Evolutionary conservation across 2,113 vertebrate genomes (phyloP), one percentile per base, ranked within the genome.

Genomic region (Casuarius casuarius): DNA sequence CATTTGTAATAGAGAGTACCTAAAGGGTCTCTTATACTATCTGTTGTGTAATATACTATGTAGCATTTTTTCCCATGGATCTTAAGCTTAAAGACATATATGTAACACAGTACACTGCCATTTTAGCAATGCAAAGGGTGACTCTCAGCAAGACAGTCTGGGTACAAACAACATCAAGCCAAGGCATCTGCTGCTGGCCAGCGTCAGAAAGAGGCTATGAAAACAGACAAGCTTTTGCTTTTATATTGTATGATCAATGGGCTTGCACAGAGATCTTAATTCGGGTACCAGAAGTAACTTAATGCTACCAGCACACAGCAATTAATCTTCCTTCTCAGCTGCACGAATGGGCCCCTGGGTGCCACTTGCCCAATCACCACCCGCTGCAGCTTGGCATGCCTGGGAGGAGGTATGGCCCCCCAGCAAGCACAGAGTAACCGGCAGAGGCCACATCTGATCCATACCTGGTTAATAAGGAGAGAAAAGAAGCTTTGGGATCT

Each of bases 151-250:
- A 72, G 56, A 87, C 51, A 46, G 18, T 70, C 66, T 87, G 48
- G 16, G 15, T 68, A 84, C 38, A 71, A 93, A 90, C 74, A 75
- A 67, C 44, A 33, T 90, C 75, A 48, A 95, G 48, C 81, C 62
- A 85, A 89, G 87, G 58, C 74, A 93, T 82, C 85, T 90, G 74
- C 71, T 85, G 58, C 71, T 84, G 71, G 58, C 65, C 2, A 3
- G 38, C 68, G 61, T 31, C 90, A 82, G 48, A 58, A 61, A 28
- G 38, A 87, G 58, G 38, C 46, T 46, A 61, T 56, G 78, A 85
- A 87, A 85, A 88, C 74, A 83, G 48, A 93, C 48, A 56, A 62
- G 54, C 28, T 71, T 94, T 93, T 90, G 48, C 79, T 89, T 93
- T 78, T 33, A 26, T 29, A 17, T 20, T 75, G 11, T 38, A 72